Evolutionary conservation across 2,113 vertebrate species (phyloP), one percentile per base, ranked within the genome.

Genomic region (Notechis scutatus): DNA sequence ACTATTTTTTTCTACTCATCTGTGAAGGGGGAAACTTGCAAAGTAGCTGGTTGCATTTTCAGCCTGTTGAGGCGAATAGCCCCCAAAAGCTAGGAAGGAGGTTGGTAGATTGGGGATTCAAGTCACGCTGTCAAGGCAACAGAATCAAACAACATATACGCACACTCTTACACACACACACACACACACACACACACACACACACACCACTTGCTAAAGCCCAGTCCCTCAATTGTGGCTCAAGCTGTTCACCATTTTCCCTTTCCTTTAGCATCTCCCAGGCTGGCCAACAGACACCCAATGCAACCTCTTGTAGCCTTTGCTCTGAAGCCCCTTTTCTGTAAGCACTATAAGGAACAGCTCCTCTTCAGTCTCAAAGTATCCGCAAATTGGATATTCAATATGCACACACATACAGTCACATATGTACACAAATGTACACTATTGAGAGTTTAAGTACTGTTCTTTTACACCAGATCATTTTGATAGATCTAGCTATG

Each of bases 1-100:
- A 88, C 95, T n/a, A 42, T 94, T 92, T 95, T 94, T 21, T 93
- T 91, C 95, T 96, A 93, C 92, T 95, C 86, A 93, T 95, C 93
- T 90, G 95, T 94, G 95, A 95, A 96, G 34, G 92, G 55, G 94
- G 90, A 95, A 94, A 15, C 5, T 54, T 88, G 12, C 88, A 91
- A 39, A 0, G 34, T 64, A 86, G 94, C 86, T 92, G 39, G 88
- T 92, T 95, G n/a, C 0, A 57, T 24, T 93, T 93, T 14, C 0
- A 20, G 93, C 21, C 59, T 85, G 92, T 42, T 88, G 64, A 93
- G 92, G 90, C 85, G 85, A 88, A 34, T 8, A 94, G 50, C 91
- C 56, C 0, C 92, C 69, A 94, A 92, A 95, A 54, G 88, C 56
- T 95, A 74, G 91, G 14, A 34, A 52, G 61, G 0, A 91, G 90